A percentile compares a stretch with the other conserved stretches of the same genome.
These are phyloP conservation scores for Oophaga pumilio DNA, from an alignment of 2,113 vertebrate genomes.

Conservation along the genomic window DNA sequence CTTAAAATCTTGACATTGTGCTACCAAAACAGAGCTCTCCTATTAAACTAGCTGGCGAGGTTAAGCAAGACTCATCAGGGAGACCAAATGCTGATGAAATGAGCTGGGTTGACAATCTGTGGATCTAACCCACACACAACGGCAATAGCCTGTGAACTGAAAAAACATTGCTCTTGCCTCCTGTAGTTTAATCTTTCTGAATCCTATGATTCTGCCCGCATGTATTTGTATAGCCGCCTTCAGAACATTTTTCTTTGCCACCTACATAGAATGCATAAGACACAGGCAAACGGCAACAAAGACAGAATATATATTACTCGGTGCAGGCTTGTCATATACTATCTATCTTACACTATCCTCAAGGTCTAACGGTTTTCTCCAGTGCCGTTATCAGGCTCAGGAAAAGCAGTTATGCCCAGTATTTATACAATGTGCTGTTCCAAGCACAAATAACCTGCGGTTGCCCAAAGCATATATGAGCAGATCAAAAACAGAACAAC, in stretches of 20 bases:
- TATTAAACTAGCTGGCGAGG: constrained; percentile 15
- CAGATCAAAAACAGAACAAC: neutral
- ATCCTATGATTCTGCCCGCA: constrained; percentile 15
- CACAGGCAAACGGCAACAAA: constrained; percentile 15
- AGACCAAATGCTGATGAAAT: constrained; percentile 38
- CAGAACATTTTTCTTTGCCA: constrained; percentile 47
- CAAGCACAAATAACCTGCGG: constrained; percentile 24
- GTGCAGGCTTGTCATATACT: constrained; percentile 50
- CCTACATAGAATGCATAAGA: constrained; percentile 47
- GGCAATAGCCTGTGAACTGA: constrained; percentile 18
- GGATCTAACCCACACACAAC: neutral
- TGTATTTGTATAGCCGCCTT: constrained; percentile 41
- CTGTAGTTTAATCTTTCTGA: constrained; percentile 32
- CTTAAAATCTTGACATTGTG: constrained; percentile 7
- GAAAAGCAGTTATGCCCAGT: constrained; percentile 27
- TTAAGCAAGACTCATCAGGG: constrained; percentile 24
- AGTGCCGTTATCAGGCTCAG: constrained; percentile 31
- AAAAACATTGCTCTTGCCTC: constrained; percentile 24
- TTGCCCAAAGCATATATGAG: constrained; percentile 25
- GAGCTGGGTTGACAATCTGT: constrained; percentile 24
- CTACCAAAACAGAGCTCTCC: neutral
- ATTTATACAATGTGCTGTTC: constrained; percentile 39
- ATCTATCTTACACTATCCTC: constrained; percentile 50
- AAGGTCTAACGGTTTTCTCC: constrained; percentile 50
- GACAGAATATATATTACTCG: constrained; percentile 49